These are phyloP conservation scores for Colaptes auratus DNA, from an alignment of 2,113 vertebrate genomes.

Conservation along the genomic window DNA sequence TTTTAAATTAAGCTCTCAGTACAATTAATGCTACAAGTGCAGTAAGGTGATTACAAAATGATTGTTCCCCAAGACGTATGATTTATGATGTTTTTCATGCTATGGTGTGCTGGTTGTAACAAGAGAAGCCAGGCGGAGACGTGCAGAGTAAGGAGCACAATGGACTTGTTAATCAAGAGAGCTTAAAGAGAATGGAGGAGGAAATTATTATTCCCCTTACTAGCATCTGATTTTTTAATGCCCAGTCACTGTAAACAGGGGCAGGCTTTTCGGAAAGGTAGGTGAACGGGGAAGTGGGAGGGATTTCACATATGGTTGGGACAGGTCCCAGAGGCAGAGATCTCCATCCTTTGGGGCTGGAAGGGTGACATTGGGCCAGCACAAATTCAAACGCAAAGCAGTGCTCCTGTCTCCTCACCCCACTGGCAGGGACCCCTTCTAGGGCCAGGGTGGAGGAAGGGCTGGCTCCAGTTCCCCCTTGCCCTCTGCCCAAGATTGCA, in stretches of 20 bases:
- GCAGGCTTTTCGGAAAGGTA: neutral
- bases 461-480: neutral
- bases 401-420: neutral
- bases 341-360: neutral
- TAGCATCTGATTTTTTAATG: neutral
- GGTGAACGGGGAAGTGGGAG: neutral
- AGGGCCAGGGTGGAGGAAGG: neutral
- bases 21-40: neutral
- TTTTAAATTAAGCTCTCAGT: slow-evolving; percentile 27
- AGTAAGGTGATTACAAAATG: neutral
- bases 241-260: neutral
- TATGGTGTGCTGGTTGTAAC: neutral
- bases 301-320: neutral
- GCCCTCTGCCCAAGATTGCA: neutral
- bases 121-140: neutral
- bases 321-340: neutral
- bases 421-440: neutral
- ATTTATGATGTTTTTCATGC: neutral
- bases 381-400: neutral
- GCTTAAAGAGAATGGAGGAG: neutral
- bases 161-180: neutral
- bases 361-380: neutral
- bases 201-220: neutral
- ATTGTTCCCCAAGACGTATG: neutral
- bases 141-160: neutral